Conservation (phyloP, 2,113 vertebrate species). For the Cricetomys ansorgei region DNA sequence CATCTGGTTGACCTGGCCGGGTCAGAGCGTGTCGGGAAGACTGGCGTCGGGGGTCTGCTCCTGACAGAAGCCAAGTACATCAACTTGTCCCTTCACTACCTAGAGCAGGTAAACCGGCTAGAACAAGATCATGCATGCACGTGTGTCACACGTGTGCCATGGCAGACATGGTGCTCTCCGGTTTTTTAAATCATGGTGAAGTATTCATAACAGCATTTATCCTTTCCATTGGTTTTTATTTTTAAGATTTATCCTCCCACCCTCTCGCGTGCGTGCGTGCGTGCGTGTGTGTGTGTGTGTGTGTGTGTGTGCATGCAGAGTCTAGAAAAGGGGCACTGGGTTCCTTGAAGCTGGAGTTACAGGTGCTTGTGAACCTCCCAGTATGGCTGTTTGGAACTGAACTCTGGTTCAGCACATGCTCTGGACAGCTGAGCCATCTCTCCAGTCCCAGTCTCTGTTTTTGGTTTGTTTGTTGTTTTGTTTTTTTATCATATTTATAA, state of each 20-base stretch:
- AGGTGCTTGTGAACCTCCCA: background rate
- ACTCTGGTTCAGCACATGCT: background rate
- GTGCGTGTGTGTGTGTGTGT: background rate
- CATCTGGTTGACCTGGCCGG: conserved; percentile 98
- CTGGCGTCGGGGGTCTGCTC: conserved; percentile 92
- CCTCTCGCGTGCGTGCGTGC: background rate
- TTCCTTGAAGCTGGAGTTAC: background rate
- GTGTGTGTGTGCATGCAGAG: background rate
- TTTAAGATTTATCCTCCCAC: too few relatives aligned
- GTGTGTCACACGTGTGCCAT: background rate
- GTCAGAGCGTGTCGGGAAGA: conserved; percentile 96
- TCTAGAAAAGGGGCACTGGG: background rate
- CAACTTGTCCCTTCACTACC: conserved; percentile 96
- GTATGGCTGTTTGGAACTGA: background rate
- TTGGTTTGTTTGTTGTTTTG: background rate
- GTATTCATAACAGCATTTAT: background rate
- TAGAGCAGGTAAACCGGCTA: conserved; percentile 93
- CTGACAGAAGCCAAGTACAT: conserved; percentile 99
- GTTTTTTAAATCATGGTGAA: background rate
- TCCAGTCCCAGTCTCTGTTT: background rate
- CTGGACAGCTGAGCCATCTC: background rate
- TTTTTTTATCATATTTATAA: background rate
- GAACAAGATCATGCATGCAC: background rate
- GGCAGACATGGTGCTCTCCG: background rate
- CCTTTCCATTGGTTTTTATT: background rate